These are phyloP conservation scores for Syngnathus floridae DNA, from an alignment of 2,113 vertebrate genomes.

Conservation along the genomic window DNA sequence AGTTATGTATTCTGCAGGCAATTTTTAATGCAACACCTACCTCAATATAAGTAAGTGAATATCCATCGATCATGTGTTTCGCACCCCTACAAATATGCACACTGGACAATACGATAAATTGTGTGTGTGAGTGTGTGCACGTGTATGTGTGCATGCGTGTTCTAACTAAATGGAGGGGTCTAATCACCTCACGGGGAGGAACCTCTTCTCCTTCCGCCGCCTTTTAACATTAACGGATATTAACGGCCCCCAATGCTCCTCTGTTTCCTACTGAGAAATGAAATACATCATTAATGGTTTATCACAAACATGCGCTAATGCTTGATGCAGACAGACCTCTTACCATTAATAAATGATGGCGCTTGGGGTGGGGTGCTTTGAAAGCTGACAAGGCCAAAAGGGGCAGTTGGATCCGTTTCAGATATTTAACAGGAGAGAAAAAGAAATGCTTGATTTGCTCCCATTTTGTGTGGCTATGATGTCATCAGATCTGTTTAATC, in stretches of 20 bases:
- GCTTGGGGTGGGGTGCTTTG: constrained; percentile 26
- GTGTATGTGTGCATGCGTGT: constrained; percentile 7
- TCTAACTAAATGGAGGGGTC: constrained; percentile 64
- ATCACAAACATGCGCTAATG: constrained; percentile 67
- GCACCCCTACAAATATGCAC: background rate
- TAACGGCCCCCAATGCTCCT: constrained; percentile 62
- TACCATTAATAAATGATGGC: constrained; percentile 67
- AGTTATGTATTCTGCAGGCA: background rate
- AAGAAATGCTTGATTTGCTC: constrained; percentile 36
- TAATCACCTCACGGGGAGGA: constrained; percentile 65
- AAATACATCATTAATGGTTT: constrained; percentile 69
- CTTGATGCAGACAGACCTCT: constrained; percentile 66
- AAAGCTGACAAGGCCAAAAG: constrained; percentile 31
- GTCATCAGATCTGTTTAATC: constrained; percentile 35
- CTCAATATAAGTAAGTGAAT: constrained; percentile 2
- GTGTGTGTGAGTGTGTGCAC: background rate
- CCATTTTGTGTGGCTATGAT: constrained; percentile 32
- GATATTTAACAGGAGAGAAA: constrained; percentile 47
- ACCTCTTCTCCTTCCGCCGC: constrained; percentile 59
- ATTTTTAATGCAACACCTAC: background rate
- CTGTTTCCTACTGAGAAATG: constrained; percentile 63
- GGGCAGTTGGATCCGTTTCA: constrained; percentile 50
- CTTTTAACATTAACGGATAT: constrained; percentile 67
- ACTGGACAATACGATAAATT: background rate
- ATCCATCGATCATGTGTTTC: constrained; percentile 2